Conservation (phyloP, 2,113 vertebrate species). For the Mobula hypostoma region DNA sequence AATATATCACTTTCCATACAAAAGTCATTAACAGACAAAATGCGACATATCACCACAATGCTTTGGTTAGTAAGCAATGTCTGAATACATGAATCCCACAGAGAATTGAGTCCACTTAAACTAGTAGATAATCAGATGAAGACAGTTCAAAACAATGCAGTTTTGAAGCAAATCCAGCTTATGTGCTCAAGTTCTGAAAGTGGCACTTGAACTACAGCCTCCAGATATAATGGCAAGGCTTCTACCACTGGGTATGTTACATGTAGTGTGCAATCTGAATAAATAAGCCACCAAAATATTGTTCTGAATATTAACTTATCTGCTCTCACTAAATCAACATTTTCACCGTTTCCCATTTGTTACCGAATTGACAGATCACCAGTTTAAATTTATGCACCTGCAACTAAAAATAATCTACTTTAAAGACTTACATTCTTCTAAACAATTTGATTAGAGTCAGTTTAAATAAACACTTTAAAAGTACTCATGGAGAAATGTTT, state of each 20-base stretch:
- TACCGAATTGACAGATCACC: not conserved
- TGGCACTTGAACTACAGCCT: not conserved
- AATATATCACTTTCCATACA: not conserved
- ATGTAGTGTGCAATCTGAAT: not conserved
- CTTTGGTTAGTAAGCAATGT: not conserved
- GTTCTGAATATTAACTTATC: not conserved
- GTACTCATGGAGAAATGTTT: not conserved
- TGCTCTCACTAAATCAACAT: not conserved
- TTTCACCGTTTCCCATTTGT: not conserved
- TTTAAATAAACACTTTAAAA: not conserved
- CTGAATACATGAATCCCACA: not conserved
- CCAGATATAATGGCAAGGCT: not conserved
- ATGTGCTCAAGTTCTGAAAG: not conserved
- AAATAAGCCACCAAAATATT: not conserved
- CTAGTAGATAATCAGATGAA: not conserved
- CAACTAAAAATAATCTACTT: not conserved
- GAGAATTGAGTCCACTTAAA: not conserved
- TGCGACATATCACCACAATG: not conserved
- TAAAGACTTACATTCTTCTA: not conserved
- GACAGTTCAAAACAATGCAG: slow-evolving; percentile 7
- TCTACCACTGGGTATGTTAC: not conserved
- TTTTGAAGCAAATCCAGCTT: not conserved
- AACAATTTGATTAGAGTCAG: not conserved
- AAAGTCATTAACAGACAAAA: not conserved
- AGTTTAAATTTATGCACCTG: not conserved